A percentile compares a stretch with the other conserved stretches of the same genome.
phyloP scores from a whole-genome alignment of 2,113 vertebrate species.

The Bettongia penicillata region DNA sequence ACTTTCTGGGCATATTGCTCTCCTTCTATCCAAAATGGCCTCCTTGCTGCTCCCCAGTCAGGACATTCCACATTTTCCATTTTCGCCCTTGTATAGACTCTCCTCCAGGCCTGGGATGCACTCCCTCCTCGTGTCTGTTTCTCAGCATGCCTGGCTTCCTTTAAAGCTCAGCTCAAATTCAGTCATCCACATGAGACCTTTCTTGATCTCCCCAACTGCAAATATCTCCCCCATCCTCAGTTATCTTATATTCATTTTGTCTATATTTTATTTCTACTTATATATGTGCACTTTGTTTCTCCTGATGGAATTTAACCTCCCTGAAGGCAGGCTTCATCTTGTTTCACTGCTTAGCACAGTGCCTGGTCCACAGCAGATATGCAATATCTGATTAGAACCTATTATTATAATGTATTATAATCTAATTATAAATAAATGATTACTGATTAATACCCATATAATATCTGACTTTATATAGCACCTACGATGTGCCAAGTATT shows the following conservation, averaged over 20 bases:
- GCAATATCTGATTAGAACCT: not conserved
- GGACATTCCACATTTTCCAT: not conserved
- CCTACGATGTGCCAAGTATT: not conserved
- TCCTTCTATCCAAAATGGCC: not conserved
- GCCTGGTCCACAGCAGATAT: not conserved
- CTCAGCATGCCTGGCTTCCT: not conserved
- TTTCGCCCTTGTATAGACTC: not conserved
- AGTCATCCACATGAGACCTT: not conserved
- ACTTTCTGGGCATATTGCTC: not conserved
- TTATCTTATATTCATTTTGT: too few species aligned
- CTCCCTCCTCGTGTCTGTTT: not conserved
- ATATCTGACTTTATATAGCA: not conserved
- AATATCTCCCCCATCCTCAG: not conserved
- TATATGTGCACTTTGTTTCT: not conserved
- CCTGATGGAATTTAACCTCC: not conserved
- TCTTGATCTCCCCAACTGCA: not conserved
- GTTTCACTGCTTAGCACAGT: not conserved
- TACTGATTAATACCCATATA: not conserved
- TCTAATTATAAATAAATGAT: not conserved
- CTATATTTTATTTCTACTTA: not conserved
- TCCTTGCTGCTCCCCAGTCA: not conserved
- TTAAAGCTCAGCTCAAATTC: not conserved
- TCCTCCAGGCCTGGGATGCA: not conserved
- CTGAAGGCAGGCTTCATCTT: not conserved
- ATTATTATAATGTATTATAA: too few species aligned